Evolutionary conservation across 23 tunicate species (phyloP), one percentile per base, ranked within the genome.

Genomic region (Botrylloides violaceus): DNA sequence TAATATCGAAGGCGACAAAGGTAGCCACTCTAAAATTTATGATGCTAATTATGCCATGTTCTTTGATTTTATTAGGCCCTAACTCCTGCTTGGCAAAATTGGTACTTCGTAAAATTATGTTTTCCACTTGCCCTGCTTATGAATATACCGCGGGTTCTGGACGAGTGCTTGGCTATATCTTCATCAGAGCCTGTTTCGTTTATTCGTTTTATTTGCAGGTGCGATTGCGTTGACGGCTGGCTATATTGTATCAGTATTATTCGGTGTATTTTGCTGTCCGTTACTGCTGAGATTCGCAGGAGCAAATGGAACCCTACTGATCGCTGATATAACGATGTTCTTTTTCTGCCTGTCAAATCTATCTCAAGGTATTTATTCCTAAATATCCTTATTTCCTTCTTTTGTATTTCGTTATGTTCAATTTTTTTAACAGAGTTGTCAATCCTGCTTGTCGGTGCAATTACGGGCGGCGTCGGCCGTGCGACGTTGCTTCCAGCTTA

Each of bases 221-320:
- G 70, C 70, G 12, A 63, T 63, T 9, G 70, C 70, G 3, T 9
- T 63, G 6, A 63, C 70, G 33, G 35, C 70, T 3, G 70, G 70
- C 3, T 63, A 63, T 9, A 9, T 63, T 3, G 36, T 34, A 6
- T 63, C 70, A 22, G 33, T 63, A 3, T 29, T 63, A 27, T 25
- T 63, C 70, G 33, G 70, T 63, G 23, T 63, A 26, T 33, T 63
- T 6, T 63, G 34, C 35, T 31, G 32, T 63, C 70, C 70, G 20
- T 31, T 33, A 63, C 33, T 63, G 36, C 35, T 63, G 36, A 63
- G 36, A 31, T 28, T 63, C 18, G 32, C 35, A 3, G 70, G 70
- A 28, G 35, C 70, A 29, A 63, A 63, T 34, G 70, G 32, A 12
- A 33, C 36, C 3, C 70, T 63, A 21, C 34, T 63, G 18, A 9